Conservation (phyloP, 2,113 vertebrate species). For the Heptranchias perlo region DNA sequence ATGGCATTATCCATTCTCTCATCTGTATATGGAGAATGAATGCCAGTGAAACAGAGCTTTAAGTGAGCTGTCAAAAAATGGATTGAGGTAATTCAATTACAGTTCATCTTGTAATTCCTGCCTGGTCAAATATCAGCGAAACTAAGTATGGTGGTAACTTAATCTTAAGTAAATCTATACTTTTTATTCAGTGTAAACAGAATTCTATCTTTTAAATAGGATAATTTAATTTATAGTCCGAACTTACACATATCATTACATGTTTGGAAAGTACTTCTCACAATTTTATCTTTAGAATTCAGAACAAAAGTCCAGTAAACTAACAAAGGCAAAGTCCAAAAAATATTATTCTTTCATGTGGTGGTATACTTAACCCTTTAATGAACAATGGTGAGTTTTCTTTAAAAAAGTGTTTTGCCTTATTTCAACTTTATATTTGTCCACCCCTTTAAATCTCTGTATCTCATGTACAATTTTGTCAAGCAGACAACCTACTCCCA, state of each 20-base stretch:
- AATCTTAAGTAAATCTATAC: slow-evolving; percentile 18
- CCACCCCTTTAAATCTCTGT: neutral
- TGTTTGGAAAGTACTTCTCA: neutral
- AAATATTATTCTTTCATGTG: neutral
- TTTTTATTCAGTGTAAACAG: slow-evolving; percentile 26
- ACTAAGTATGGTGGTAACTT: neutral
- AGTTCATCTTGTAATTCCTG: slow-evolving; percentile 4
- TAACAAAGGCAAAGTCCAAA: neutral
- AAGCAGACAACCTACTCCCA: no score
- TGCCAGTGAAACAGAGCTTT: slow-evolving; percentile 3
- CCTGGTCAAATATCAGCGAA: slow-evolving; percentile 34
- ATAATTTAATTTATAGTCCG: slow-evolving; percentile 22
- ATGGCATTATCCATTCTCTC: slow-evolving; percentile 21
- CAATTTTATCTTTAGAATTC: slow-evolving; percentile 21
- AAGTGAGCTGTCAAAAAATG: slow-evolving; percentile 21
- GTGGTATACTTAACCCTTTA: neutral
- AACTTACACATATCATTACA: slow-evolving; percentile 25
- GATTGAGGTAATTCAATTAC: slow-evolving; percentile 25
- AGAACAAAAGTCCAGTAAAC: slow-evolving; percentile 28
- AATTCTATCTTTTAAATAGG: slow-evolving; percentile 15
- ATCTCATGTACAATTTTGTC: neutral
- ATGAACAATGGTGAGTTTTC: neutral
- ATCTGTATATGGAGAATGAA: slow-evolving; percentile 6
- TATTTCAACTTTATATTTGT: neutral
- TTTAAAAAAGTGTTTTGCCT: neutral